Conservation (phyloP, 2,888 invertebrate species). For the Netelia melanura region DNA sequence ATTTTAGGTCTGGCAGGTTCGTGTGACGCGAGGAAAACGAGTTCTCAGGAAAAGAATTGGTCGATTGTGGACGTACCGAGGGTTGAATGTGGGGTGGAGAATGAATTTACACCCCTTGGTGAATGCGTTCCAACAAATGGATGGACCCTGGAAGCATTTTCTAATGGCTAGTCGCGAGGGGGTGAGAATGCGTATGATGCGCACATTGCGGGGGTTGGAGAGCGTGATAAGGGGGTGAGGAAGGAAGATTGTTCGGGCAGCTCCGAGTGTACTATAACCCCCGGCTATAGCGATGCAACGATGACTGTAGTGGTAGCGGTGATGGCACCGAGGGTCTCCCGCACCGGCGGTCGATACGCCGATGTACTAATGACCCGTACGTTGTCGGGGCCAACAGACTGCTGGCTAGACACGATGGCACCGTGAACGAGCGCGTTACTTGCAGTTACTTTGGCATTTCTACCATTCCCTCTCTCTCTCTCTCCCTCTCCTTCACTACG, state of each 20-base stretch:
- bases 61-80: slow-evolving; percentile 47
- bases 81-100: slow-evolving; percentile 15
- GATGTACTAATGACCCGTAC: slow-evolving; percentile 84
- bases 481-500: slow-evolving; percentile 7
- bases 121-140: slow-evolving; percentile 75
- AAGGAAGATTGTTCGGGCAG: slow-evolving; percentile 46
- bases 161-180: slow-evolving; percentile 79
- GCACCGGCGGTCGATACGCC: slow-evolving; percentile 81
- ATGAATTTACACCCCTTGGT: slow-evolving; percentile 42
- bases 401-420: slow-evolving; percentile 83
- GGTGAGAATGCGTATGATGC: slow-evolving; percentile 64
- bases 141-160: slow-evolving; percentile 81
- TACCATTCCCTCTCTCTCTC: slow-evolving; percentile 14
- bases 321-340: slow-evolving; percentile 59
- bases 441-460: slow-evolving; percentile 52
- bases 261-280: slow-evolving; percentile 33
- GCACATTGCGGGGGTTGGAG: slow-evolving; percentile 43
- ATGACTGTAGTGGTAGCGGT: slow-evolving; percentile 61
- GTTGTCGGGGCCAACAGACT: slow-evolving; percentile 81
- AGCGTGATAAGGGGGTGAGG: slow-evolving; percentile 42
- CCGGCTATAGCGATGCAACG: slow-evolving; percentile 20
- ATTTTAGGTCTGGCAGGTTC: not conserved
- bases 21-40: slow-evolving; percentile 13
- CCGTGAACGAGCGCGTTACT: slow-evolving; percentile 71
- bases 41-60: slow-evolving; percentile 38